Conservation (phyloP, 2,113 vertebrate genomes). For the Pyxicephalus adspersus region DNA sequence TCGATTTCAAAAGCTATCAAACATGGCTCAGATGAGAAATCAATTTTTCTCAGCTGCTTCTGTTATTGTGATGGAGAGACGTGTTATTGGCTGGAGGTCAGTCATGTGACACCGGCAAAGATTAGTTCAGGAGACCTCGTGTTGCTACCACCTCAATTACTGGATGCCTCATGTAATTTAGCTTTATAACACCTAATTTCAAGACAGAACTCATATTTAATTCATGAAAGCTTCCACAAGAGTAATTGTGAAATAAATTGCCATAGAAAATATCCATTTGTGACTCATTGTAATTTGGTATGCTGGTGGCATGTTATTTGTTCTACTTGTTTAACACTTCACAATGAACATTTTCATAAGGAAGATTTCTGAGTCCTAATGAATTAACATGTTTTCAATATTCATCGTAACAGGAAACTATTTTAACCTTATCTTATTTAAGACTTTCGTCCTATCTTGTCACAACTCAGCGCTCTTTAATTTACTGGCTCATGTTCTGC, state of each 20-base stretch:
- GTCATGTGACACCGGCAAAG: slow-evolving; percentile 88
- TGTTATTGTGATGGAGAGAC: slow-evolving; percentile 86
- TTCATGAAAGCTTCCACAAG: slow-evolving; percentile 97
- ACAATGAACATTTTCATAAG: slow-evolving; percentile 74
- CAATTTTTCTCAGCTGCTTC: slow-evolving; percentile 99
- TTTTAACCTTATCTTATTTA: slow-evolving; percentile 24
- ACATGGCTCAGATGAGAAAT: slow-evolving; percentile 99
- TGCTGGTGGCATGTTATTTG: slow-evolving; percentile 78
- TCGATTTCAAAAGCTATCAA: slow-evolving; percentile 99
- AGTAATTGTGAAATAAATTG: slow-evolving; percentile 99
- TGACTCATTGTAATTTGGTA: slow-evolving; percentile 87
- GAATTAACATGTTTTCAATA: slow-evolving; percentile 54
- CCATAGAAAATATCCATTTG: slow-evolving; percentile 94
- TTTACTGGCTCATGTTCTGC: slow-evolving; percentile 6
- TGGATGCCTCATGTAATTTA: slow-evolving; percentile 99
- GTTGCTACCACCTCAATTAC: slow-evolving; percentile 98
- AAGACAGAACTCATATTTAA: slow-evolving; percentile 99
- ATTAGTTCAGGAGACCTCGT: slow-evolving; percentile 96
- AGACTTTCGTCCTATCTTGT: slow-evolving; percentile 24
- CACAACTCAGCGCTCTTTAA: not conserved
- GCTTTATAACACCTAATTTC: slow-evolving; percentile 99
- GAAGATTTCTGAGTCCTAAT: slow-evolving; percentile 46
- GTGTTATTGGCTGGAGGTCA: slow-evolving; percentile 80
- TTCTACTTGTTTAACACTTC: slow-evolving; percentile 83
- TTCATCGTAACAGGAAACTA: slow-evolving; percentile 10